Conservation (phyloP, 1,140 invertebrate species). For the Notospermus geniculatus region DNA sequence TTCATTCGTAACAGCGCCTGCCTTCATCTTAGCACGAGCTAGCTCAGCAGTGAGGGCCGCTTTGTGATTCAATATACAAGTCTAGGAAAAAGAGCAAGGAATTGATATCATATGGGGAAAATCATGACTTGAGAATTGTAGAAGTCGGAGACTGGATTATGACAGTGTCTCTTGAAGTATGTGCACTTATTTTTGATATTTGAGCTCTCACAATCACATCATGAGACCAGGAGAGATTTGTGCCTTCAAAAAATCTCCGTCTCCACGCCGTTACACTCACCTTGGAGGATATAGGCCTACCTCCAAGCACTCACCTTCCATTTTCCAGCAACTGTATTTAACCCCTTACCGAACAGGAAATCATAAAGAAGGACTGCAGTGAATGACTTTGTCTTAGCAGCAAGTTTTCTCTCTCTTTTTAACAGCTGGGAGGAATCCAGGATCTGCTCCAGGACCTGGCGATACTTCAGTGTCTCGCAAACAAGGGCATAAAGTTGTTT, state of each 20-base stretch:
- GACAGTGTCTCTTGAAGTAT: no score
- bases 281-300: conserved; percentile 20
- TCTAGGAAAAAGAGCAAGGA: no score
- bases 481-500: conserved; percentile 72
- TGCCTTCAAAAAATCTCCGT: no score
- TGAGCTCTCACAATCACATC: no score
- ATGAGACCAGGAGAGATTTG: no score
- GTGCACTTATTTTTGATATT: no score
- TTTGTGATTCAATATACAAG: conserved; percentile 18
- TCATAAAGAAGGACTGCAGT: conserved; percentile 76
- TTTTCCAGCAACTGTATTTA: conserved; percentile 48
- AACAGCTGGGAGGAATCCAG: conserved; percentile 61
- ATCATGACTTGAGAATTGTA: no score
- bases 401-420: conserved; percentile 61
- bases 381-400: conserved; percentile 68
- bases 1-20: conserved; percentile 13
- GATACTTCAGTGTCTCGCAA: conserved; percentile 69
- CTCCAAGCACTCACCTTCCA: conserved; percentile 1
- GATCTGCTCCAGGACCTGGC: conserved; percentile 64
- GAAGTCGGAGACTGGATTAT: no score
- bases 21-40: conserved; percentile 20
- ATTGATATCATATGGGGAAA: no score
- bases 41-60: conserved; percentile 22
- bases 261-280: not conserved
- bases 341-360: conserved; percentile 75